Conservation (phyloP, 92 coral and sea anemone genomes). For the Zoanthus sociatus region DNA sequence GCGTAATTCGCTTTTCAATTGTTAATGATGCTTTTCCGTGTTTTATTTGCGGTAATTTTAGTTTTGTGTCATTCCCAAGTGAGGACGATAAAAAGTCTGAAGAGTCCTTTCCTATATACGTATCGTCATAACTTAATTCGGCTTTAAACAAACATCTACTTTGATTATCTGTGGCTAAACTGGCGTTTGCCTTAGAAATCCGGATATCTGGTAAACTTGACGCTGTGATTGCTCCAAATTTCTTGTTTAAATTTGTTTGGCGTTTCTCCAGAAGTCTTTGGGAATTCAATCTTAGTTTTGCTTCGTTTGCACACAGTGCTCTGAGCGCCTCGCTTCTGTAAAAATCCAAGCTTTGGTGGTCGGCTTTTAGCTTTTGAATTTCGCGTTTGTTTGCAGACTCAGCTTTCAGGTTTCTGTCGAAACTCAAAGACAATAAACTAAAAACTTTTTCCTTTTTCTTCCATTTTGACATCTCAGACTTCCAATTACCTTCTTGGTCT, state of each 20-base stretch:
- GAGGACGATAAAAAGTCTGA: neutral
- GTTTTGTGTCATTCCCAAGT: neutral
- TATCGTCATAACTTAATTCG: neutral
- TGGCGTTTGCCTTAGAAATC: neutral
- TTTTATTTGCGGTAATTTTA: constrained; percentile 11
- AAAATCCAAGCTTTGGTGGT: constrained; percentile 29
- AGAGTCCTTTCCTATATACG: neutral
- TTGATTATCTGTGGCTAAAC: constrained; percentile 2
- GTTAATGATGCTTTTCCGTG: neutral
- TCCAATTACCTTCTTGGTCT: neutral
- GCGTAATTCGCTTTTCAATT: neutral
- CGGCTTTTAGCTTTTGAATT: constrained; percentile 12
- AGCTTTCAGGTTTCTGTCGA: constrained; percentile 13
- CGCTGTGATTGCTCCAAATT: neutral
- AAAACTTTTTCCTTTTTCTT: constrained; percentile 13
- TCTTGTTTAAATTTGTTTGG: neutral
- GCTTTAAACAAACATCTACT: neutral
- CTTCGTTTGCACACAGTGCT: constrained; percentile 28
- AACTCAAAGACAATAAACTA: constrained; percentile 15
- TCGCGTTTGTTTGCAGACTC: constrained; percentile 43
- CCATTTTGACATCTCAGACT: neutral
- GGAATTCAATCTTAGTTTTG: constrained; percentile 16
- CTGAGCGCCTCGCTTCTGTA: constrained; percentile 24
- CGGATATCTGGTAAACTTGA: constrained; percentile 17
- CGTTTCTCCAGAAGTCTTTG: neutral